Base-by-base conservation (phyloP, 2,888 invertebrate species). In the Eurytoma adleriae region DNA sequence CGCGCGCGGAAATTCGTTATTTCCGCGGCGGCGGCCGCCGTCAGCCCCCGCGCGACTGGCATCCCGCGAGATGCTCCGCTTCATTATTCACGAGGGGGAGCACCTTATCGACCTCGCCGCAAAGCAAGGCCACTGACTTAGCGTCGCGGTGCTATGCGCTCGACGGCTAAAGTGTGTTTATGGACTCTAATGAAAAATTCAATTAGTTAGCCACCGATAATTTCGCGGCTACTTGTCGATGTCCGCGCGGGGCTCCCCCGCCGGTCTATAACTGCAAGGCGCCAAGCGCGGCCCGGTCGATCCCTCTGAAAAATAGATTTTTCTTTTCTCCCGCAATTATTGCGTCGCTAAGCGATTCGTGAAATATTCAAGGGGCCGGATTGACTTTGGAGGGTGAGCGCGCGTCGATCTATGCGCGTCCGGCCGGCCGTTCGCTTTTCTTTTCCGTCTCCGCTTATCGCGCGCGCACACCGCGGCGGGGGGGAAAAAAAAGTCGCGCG, bases 41-140 rank as follows among this genome's bases (percentile, higher is more conserved):
- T 48, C 14, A 20, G 73, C 48, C 24, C 62, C 62, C 54, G 24
- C 73, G 64, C 40, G 18, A 40, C 80, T 83, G 85, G 86, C 86
- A 62, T 64, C 48, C 85, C 85, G 85, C 84, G 84, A 86, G 85
- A 86, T 87, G 85, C 70, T 83, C 62, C 16, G 56, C 82, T 87
- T 81, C 84, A 86, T 87, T 88, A 87, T 88, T 88, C 83, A 87
- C 84, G 75, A 79, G 71, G 30, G 24, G 2, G 2, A 56, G 14
- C 40, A 79, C 83, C 76, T 85, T 85, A 86, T 87, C 84, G 88
- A 88, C 84, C 83, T 79, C 82, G 83, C 18, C 5, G 3, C 5
- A 13, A 24, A 2, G 50, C 74, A 83, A 70, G 82, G 70, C 86
- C 74, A 67, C 57, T 54, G 20, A 30, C 66, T 40, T 40, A 14